phyloP scores from a whole-genome alignment of 1,140 invertebrate species.

The Stegodyphus dumicola region DNA sequence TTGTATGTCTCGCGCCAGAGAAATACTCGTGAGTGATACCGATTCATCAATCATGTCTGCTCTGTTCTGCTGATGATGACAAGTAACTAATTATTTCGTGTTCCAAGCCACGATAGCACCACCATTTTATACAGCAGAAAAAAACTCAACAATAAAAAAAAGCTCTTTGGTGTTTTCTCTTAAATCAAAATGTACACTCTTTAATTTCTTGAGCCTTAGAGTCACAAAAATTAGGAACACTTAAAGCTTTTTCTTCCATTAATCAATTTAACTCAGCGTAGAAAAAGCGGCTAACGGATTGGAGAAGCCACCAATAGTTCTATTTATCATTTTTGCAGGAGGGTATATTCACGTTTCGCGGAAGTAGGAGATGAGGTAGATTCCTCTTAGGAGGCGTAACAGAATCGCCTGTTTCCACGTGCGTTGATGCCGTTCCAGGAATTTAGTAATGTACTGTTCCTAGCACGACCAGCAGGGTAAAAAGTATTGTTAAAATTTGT shows the following conservation, averaged over 20 bases:
- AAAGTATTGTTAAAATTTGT: no score
- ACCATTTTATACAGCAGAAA: conserved; percentile 3
- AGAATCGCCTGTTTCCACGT: no score
- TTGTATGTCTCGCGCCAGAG: neutral
- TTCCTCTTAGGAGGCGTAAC: neutral
- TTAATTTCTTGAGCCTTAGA: neutral
- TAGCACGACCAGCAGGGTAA: no score
- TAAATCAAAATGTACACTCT: conserved; percentile 7
- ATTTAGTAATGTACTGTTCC: no score
- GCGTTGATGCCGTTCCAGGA: no score
- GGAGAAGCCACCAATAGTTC: neutral
- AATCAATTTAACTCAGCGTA: conserved; percentile 13
- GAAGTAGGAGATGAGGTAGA: neutral
- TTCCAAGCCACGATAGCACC: conserved; percentile 9
- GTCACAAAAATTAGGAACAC: conserved; percentile 25
- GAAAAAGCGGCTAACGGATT: neutral
- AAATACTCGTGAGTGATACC: conserved; percentile 41
- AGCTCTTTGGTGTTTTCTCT: neutral
- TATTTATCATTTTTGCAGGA: neutral
- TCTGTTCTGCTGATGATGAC: conserved; percentile 26
- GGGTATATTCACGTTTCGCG: neutral
- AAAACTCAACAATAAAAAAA: neutral
- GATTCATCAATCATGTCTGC: conserved; percentile 43
- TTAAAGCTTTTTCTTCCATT: neutral
- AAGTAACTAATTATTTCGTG: conserved; percentile 54